Evolutionary conservation across 2,888 invertebrate species (phyloP).

Genomic region (Dasysyrphus tricinctus): DNA sequence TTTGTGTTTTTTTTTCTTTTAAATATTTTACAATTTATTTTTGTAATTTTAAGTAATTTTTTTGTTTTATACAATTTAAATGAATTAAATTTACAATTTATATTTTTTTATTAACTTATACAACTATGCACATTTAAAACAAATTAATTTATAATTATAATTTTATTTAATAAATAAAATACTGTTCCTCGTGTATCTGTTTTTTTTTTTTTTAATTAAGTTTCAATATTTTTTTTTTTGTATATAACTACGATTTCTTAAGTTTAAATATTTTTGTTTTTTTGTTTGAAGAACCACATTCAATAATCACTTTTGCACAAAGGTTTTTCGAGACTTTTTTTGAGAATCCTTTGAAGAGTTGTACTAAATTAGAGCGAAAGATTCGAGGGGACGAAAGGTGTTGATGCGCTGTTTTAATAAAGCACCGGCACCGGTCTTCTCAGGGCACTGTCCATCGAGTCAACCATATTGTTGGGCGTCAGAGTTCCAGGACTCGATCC

Average conservation of each 20-base stretch:
- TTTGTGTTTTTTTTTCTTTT: not conserved
- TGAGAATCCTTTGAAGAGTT: constrained; percentile 65
- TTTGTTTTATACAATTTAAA: constrained; percentile 19
- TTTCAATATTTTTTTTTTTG: constrained; percentile 22
- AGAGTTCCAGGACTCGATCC: constrained; percentile 83
- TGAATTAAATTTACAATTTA: constrained; percentile 44
- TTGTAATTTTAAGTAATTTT: not conserved
- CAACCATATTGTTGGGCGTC: constrained; percentile 82
- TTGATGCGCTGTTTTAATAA: constrained; percentile 78
- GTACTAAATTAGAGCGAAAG: constrained; percentile 57
- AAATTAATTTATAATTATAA: constrained; percentile 26
- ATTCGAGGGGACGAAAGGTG: not conserved
- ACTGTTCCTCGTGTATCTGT: constrained; percentile 41
- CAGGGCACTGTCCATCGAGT: constrained; percentile 81
- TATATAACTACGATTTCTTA: constrained; percentile 35
- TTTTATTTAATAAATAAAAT: constrained; percentile 59
- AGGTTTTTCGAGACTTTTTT: constrained; percentile 4
- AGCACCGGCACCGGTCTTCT: constrained; percentile 83
- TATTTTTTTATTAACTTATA: constrained; percentile 20
- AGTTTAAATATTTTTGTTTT: constrained; percentile 6
- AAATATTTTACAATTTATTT: constrained; percentile 30
- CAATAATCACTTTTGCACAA: constrained; percentile 48
- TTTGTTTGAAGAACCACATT: constrained; percentile 39
- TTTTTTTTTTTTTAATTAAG: not conserved
- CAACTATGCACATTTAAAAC: constrained; percentile 40